Evolutionary conservation across 2,797 vertebrate genomes (phyloP), one percentile per base, ranked within the genome.

Genomic region (Chiloscyllium punctatum): DNA sequence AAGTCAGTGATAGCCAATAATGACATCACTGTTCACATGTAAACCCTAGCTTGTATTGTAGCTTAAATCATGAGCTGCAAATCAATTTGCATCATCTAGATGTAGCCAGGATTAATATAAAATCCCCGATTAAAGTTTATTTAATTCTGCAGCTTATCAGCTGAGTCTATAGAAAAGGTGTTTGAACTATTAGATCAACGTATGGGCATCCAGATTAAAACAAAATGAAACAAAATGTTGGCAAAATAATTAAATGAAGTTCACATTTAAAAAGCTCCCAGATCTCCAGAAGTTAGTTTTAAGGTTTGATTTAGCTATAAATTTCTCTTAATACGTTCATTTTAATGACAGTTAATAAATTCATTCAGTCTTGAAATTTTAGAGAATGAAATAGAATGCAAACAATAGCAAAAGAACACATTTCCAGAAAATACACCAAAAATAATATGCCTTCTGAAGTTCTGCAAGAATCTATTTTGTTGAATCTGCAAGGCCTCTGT

Each of bases 391-490:
- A 69, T 92, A n/a, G 62, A 92, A 68, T 92, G 66, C 37, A 42
- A 69, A 69, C 57, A 62, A 69, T 42, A 92, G 42, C 25, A 92
- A 90, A 37, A 92, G 5, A 92, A 68, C 57, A 66, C 0, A 23
- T 68, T 92, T 92, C n/a, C 53, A 33, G 87, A 37, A 88, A 27
- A 30, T 88, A 27, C 21, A 2, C 66, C 90, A 69, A 92, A 92
- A 11, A 69, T 92, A 37, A 42, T 92, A 62, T 92, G 90, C 90
- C 90, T 21, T 92, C 62, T 92, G 90, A 92, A 69, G n/a, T 37
- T 3, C 5, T 33, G 57, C 37, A 16, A 66, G 62, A 68, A 92
- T 23, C n/a, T n/a, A 42, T 13, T 62, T 16, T 33, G 53, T n/a
- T 62, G 62, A 25, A n/a, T 69, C n/a, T 13, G 7, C 6, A 37